Conservation (phyloP, 2,113 vertebrate genomes). For the Taxidea taxus region DNA sequence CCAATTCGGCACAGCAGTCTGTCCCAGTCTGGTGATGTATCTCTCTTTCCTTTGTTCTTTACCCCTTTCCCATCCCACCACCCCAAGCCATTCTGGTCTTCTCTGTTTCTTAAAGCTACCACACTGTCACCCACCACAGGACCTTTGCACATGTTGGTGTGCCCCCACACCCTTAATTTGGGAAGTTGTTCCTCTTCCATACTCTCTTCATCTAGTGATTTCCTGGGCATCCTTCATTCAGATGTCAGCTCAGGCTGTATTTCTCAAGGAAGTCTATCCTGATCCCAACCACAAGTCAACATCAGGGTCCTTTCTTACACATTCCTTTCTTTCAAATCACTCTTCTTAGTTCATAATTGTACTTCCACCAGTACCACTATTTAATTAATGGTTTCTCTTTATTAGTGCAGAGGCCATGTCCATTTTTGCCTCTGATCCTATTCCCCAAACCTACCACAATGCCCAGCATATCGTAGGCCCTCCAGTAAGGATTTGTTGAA, state of each 20-base stretch:
- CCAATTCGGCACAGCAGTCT: neutral
- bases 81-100: neutral
- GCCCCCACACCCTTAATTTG: neutral
- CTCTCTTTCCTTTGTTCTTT: neutral
- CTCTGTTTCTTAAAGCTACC: neutral
- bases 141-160: neutral
- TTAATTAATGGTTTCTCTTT: neutral
- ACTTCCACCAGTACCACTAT: neutral
- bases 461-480: neutral
- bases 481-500: neutral
- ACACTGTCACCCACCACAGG: neutral
- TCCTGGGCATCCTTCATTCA: neutral
- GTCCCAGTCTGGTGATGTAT: neutral
- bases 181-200: neutral
- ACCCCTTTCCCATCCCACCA: neutral
- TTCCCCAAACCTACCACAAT: neutral
- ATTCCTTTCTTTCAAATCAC: neutral
- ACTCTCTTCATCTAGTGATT: neutral
- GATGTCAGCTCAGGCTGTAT: neutral
- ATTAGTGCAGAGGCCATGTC: neutral
- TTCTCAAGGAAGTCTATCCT: neutral
- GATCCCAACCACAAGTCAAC: neutral
- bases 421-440: neutral
- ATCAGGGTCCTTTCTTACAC: neutral
- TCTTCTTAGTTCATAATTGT: neutral